A percentile compares a stretch with the other conserved stretches of the same genome.
Conservation (phyloP, 2,113 vertebrate species). For the Gymnogyps californianus region DNA sequence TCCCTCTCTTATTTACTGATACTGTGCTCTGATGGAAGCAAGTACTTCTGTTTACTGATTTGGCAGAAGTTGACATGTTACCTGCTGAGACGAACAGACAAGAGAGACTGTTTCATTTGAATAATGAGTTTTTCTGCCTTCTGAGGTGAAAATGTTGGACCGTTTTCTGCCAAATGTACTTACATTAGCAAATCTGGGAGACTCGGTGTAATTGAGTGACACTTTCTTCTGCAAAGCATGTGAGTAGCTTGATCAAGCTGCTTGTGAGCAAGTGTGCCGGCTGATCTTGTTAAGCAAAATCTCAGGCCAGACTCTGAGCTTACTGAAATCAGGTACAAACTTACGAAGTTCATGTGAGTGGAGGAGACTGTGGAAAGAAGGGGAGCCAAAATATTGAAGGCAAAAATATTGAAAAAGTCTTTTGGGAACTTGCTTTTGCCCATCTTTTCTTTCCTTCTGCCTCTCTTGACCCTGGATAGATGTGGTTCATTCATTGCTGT, state of each 20-base stretch:
- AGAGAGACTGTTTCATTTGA: neutral
- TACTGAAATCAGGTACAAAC: neutral
- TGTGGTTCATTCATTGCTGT: neutral
- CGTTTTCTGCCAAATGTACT: neutral
- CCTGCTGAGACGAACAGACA: slow-evolving; percentile 21
- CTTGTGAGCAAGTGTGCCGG: neutral
- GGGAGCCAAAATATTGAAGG: neutral
- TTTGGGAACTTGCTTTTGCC: neutral
- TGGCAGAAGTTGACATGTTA: neutral
- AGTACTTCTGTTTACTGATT: neutral
- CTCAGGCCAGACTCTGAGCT: neutral
- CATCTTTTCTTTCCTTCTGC: neutral
- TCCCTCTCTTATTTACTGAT: neutral
- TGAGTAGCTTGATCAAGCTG: neutral
- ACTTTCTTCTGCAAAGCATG: neutral
- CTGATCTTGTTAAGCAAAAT: neutral
- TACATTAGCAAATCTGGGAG: neutral
- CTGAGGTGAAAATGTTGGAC: neutral
- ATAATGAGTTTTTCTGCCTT: neutral
- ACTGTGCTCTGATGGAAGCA: neutral
- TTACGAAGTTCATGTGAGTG: neutral
- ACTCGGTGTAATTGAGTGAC: neutral
- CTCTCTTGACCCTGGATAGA: neutral
- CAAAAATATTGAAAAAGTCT: neutral
- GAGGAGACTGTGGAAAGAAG: neutral